These are phyloP conservation scores for Parascotia fuliginaria DNA, from an alignment of 2,888 invertebrate genomes.

Conservation along the genomic window DNA sequence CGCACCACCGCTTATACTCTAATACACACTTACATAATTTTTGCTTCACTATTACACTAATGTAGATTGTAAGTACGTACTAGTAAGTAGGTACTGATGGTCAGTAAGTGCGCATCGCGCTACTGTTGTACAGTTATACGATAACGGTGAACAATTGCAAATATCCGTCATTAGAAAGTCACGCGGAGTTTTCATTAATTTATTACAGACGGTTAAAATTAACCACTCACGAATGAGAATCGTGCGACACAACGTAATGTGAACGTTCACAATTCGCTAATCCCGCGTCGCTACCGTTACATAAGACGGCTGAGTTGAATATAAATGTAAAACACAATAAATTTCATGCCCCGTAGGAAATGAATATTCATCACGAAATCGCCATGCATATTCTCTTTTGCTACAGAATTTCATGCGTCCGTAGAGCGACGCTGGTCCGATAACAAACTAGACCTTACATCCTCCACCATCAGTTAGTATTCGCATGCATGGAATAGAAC, in stretches of 20 bases:
- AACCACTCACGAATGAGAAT: conserved; percentile 70
- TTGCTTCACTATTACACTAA: not conserved
- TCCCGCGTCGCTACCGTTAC: conserved; percentile 85
- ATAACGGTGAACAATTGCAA: conserved; percentile 65
- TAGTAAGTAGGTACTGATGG: conserved; percentile 9
- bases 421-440: conserved; percentile 51
- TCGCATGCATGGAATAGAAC: conserved; percentile 53
- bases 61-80: not conserved
- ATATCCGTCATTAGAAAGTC: conserved; percentile 68
- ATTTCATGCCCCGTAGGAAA: conserved; percentile 86
- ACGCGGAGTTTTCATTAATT: conserved; percentile 72
- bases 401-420: conserved; percentile 76
- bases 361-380: conserved; percentile 86
- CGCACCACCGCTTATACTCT: conserved; percentile 1
- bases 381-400: conserved; percentile 85
- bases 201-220: conserved; percentile 71
- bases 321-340: conserved; percentile 86
- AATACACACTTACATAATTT: conserved; percentile 2
- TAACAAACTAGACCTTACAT: conserved; percentile 72
- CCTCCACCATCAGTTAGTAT: conserved; percentile 62
- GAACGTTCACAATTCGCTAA: conserved; percentile 84
- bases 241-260: conserved; percentile 76
- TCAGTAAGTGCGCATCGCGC: conserved; percentile 36
- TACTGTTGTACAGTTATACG: conserved; percentile 54
- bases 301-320: conserved; percentile 85